Base-by-base conservation (phyloP, 1,140 invertebrate genomes). In the Aphidius ervi region DNA sequence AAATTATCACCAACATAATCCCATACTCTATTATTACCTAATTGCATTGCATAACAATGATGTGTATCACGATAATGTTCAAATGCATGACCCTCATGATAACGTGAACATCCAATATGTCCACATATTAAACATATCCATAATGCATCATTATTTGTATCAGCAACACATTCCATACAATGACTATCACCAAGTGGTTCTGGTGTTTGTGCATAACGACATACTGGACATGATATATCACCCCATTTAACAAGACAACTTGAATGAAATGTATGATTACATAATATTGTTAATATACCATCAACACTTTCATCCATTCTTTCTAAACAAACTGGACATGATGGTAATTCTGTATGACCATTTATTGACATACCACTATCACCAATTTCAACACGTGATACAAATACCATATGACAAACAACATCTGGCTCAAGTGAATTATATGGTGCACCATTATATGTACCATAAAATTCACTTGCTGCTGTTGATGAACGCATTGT, bases 101-200 rank as follows among this genome's bases (percentile, higher is more conserved):
- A 85, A 61, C 91, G 89, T 66, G 65, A 80, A 82, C 98, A 99
- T 45, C 97, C 98, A 49, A 99, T 89, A 79, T 99, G 92, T 9
- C 97, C 98, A 80, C 98, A 99, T 64, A 99, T 97, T 16, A 99
- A 80, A 78, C 98, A 99, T 65, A 99, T 98, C 98, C 98, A 99
- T 1, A 99, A 80, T 63, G 93, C 92, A 74, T 96, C 90, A 0
- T 73, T 78, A 82, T 82, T 70, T 65, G 86, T 73, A 56, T 80
- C 82, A 59, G 70, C 70, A 73, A 66, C 87, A 81, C 95, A 97
- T 72, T 91, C 87, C 76, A 87, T 88, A 76, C 94, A 98, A 56
- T 83, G 81, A 68, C 93, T 94, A 65, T 92, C 90, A 31, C 86
- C 90, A 23, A 88, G 79, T 2, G 90, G 85, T 80, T 98, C 95